Conservation (phyloP, 1,140 invertebrate species). For the Euwallacea fornicatus region DNA sequence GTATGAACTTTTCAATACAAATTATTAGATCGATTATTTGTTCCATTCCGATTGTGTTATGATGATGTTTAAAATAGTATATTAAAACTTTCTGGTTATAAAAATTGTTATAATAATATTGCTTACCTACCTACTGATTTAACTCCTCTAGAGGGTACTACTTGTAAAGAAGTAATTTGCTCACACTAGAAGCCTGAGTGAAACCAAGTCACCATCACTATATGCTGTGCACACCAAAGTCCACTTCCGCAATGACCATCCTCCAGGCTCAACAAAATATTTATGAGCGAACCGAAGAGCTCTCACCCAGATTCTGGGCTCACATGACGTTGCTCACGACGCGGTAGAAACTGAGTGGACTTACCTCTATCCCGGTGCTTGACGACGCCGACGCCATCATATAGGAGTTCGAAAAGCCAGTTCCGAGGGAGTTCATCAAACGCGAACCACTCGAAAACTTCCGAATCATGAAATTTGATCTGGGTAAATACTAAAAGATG, state of each 20-base stretch:
- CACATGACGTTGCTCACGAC: neutral
- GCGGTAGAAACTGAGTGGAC: slow-evolving; percentile 1
- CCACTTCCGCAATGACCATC: too few relatives aligned
- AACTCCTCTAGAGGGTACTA: too few relatives aligned
- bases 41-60: neutral
- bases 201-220: too few relatives aligned
- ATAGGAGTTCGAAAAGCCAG: neutral
- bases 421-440: slow-evolving; percentile 1
- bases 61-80: too few relatives aligned
- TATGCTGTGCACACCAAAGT: too few relatives aligned
- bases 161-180: too few relatives aligned
- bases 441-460: neutral
- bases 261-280: neutral
- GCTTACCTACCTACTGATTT: too few relatives aligned
- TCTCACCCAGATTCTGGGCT: neutral
- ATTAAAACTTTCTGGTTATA: too few relatives aligned
- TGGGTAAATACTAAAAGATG: too few relatives aligned
- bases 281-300: neutral
- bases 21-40: neutral
- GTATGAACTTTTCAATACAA: neutral
- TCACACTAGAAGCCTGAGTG: too few relatives aligned
- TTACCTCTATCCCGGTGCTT: neutral
- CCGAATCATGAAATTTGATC: too few relatives aligned
- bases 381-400: neutral
- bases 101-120: too few relatives aligned